phyloP scores from a whole-genome alignment of 2,797 vertebrate species.

The Eremophila alpestris region DNA sequence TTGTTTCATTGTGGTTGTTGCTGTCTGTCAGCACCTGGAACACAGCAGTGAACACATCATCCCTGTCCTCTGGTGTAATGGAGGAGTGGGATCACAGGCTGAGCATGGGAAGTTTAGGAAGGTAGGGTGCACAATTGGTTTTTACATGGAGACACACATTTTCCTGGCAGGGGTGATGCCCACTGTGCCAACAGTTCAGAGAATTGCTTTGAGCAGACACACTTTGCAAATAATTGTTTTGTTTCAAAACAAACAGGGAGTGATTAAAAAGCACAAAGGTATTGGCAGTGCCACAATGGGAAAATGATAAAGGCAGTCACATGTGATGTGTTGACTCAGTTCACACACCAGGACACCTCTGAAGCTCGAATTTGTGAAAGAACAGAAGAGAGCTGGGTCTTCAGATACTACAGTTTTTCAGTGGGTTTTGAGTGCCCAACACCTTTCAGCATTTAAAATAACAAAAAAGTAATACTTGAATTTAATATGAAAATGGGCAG shows the following conservation, averaged over 20 bases:
- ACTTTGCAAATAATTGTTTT: neutral
- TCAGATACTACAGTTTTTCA: neutral
- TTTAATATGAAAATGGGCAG: neutral
- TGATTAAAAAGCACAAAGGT: neutral
- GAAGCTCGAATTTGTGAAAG: accelerated
- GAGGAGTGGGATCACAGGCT: neutral
- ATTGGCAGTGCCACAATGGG: neutral
- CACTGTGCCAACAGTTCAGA: neutral
- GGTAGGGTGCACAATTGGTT: neutral
- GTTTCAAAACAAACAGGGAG: neutral
- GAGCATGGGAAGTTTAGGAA: neutral
- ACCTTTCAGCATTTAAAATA: neutral
- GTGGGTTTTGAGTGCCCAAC: neutral
- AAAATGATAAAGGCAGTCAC: neutral
- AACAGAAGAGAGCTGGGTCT: neutral
- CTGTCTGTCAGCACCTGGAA: neutral
- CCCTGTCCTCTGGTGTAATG: neutral
- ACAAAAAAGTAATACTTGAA: neutral
- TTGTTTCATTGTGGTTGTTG: neutral
- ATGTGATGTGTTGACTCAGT: neutral
- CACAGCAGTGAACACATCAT: neutral
- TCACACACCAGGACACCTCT: neutral
- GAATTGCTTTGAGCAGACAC: neutral
- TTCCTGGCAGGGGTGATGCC: neutral
- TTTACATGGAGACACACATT: neutral